Percentiles rank a stretch among this genome's conserved stretches.
These are phyloP conservation scores for Falco punctatus DNA, from an alignment of 2,113 vertebrate species.

Conservation along the genomic window DNA sequence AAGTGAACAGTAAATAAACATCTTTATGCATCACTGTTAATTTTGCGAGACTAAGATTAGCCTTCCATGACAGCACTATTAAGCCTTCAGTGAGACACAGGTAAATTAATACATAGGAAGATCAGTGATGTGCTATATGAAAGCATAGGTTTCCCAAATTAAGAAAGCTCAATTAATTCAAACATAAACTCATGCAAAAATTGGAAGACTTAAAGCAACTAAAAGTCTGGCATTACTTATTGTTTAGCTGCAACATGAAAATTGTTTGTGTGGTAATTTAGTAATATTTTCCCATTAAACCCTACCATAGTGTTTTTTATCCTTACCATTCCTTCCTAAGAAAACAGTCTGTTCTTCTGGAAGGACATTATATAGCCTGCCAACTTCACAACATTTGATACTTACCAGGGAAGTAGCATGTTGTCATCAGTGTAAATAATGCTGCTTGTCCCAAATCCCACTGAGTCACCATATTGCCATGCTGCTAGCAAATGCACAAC, in stretches of 20 bases:
- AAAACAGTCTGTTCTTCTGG: constrained; percentile 73
- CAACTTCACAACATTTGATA: constrained; percentile 74
- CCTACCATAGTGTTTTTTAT: constrained; percentile 42
- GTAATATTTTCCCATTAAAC: constrained; percentile 56
- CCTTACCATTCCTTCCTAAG: constrained; percentile 65
- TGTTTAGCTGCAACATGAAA: constrained; percentile 27
- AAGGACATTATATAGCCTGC: constrained; percentile 67
- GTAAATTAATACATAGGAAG: neutral
- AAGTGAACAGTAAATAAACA: neutral
- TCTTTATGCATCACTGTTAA: neutral
- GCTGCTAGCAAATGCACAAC: constrained; percentile 28
- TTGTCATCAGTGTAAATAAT: constrained; percentile 78
- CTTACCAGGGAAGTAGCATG: constrained; percentile 76
- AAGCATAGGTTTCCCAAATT: neutral
- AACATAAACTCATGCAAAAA: neutral
- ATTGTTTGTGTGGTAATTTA: constrained; percentile 38
- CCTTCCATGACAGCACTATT: neutral
- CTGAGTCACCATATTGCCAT: constrained; percentile 59
- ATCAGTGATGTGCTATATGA: neutral
- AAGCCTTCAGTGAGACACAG: neutral
- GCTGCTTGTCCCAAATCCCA: constrained; percentile 48
- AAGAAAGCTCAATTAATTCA: neutral
- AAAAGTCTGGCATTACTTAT: neutral
- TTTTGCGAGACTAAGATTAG: neutral
- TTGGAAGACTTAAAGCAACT: constrained; percentile 19